These are phyloP conservation scores for Epistrophe eligans DNA, from an alignment of 2,888 invertebrate species.

Conservation along the genomic window DNA sequence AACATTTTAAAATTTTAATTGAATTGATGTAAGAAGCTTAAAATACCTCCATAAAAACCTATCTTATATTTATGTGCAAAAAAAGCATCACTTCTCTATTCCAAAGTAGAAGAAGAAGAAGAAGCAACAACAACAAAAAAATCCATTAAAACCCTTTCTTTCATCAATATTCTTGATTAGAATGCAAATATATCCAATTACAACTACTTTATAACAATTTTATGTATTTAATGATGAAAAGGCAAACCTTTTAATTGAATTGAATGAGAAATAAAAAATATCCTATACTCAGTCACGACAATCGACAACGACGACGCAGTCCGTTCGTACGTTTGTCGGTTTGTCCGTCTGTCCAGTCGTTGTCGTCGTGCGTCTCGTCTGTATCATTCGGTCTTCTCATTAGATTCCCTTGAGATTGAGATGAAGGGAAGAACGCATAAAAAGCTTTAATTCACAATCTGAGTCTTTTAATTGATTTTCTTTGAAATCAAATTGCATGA, in stretches of 20 bases:
- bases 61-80: background rate
- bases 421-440: conserved; percentile 49
- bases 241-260: conserved; percentile 49
- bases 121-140: background rate
- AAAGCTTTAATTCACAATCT: conserved; percentile 65
- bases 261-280: conserved; percentile 5
- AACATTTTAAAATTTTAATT: conserved; percentile 25
- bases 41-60: conserved; percentile 41
- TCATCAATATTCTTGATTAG: conserved; percentile 43
- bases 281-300: conserved; percentile 21
- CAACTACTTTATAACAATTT: conserved; percentile 64
- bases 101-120: background rate
- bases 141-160: conserved; percentile 24
- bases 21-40: conserved; percentile 7
- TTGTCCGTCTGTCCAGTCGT: background rate
- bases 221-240: conserved; percentile 34
- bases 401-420: conserved; percentile 37
- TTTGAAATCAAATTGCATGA: conserved; percentile 54
- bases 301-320: conserved; percentile 23
- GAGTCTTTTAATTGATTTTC: conserved; percentile 70
- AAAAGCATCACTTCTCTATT: conserved; percentile 9
- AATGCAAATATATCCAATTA: conserved; percentile 62
- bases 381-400: conserved; percentile 45
- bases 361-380: background rate
- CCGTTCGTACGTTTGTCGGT: background rate